Evolutionary conservation across 1,140 invertebrate genomes (phyloP).

Genomic region (Pristionchus pacificus): DNA sequence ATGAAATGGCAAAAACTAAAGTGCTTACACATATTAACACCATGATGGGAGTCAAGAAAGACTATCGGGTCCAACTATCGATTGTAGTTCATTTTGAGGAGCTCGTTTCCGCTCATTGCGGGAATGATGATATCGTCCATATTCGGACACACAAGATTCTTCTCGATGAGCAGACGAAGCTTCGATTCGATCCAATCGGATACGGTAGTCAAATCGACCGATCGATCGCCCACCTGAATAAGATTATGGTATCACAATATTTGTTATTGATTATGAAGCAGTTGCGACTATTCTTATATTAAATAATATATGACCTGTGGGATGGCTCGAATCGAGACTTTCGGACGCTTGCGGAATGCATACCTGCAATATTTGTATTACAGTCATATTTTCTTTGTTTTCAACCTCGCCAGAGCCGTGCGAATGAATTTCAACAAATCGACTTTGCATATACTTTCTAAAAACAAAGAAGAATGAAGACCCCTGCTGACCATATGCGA

Average conservation of each 20-base stretch:
- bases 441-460: too few relatives aligned
- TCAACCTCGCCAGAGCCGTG: slow-evolving; percentile 5
- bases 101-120: slow-evolving; percentile 43
- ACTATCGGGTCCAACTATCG: background rate
- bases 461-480: slow-evolving; percentile 11
- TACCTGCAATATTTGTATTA: slow-evolving; percentile 36
- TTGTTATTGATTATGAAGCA: too few relatives aligned
- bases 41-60: too few relatives aligned
- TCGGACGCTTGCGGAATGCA: slow-evolving; percentile 46
- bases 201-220: slow-evolving; percentile 47
- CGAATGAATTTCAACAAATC: background rate
- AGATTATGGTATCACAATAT: too few relatives aligned
- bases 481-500: slow-evolving; percentile 71
- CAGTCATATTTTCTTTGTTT: background rate
- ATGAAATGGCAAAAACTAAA: too few relatives aligned
- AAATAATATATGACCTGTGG: slow-evolving; percentile 55
- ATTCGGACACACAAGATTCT: slow-evolving; percentile 54
- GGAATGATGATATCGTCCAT: slow-evolving; percentile 53
- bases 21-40: too few relatives aligned
- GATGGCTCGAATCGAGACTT: slow-evolving; percentile 45
- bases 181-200: slow-evolving; percentile 53
- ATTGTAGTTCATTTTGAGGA: slow-evolving; percentile 41
- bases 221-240: slow-evolving; percentile 42
- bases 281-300: too few relatives aligned
- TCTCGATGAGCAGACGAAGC: slow-evolving; percentile 44